Evolutionary conservation across 2,113 vertebrate genomes (phyloP), one percentile per base, ranked within the genome.

Genomic region (Apodemus speciosus): DNA sequence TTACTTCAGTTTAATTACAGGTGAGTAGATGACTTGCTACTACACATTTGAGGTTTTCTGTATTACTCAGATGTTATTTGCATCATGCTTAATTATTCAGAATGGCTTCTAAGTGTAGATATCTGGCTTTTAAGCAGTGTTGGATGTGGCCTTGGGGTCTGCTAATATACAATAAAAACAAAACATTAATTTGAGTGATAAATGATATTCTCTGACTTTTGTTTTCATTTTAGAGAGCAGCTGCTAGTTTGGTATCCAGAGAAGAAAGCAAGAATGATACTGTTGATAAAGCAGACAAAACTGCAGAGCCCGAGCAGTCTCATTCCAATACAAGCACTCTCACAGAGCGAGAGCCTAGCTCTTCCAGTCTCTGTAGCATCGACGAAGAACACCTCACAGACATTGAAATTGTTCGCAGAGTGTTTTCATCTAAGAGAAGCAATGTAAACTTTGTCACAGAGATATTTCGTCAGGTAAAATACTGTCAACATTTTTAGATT

Each of bases 371-470:
- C 72, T 99, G 99, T 97, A 99, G 99, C 96, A 99, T 99, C 97
- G 99, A 99, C 56, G 99, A 99, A 96, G 99, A 99, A 58, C 99
- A 99, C 98, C 98, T 99, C 92, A 99, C 99, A 0, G 99, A 99
- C 96, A 99, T 99, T 97, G 99, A 99, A 98, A 99, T 99, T 95
- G 99, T 99, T 94, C 98, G 99, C 71, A 99, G 98, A 97, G 99
- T 99, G 16, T 99, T 99, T 97, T 99, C 99, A 98, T 98, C 98
- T 97, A 99, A 99, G 97, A 99, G 99, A 97, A 99, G 98, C 97
- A 99, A 99, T 30, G 99, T 99, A 96, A 99, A 99, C 98, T 99
- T 99, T 98, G 99, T 99, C 96, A 99, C 98, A 25, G 99, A 99
- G 98, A 99, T 99, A 98, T 99, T 99, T 97, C 99, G 99, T 96